Percentiles rank a stretch among this genome's conserved stretches.
phyloP scores from a whole-genome alignment of 2,888 invertebrate genomes.

The Sarcophaga rosellei region DNA sequence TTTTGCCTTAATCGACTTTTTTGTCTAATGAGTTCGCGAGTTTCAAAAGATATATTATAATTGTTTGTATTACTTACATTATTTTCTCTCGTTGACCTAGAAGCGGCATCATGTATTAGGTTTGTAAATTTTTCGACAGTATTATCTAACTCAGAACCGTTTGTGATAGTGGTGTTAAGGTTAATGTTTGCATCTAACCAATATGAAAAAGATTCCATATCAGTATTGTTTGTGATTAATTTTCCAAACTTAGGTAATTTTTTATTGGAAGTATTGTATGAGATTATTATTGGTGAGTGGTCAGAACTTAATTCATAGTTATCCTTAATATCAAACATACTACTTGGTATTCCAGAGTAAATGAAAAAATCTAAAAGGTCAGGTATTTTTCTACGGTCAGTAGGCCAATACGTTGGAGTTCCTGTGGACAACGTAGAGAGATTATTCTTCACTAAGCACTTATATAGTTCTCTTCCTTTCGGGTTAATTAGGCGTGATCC shows the following conservation, averaged over 20 bases:
- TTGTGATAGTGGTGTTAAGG: not conserved
- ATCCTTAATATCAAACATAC: no score
- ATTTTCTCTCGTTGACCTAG: not conserved
- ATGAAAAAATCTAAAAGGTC: conserved; percentile 35
- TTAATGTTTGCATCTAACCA: conserved; percentile 20
- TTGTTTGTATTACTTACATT: not conserved
- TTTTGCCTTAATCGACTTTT: conserved; percentile 49
- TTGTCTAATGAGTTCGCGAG: conserved; percentile 11
- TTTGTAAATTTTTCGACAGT: conserved; percentile 7
- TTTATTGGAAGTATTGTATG: not conserved
- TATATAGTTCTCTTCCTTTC: conserved; percentile 32
- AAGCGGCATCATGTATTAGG: conserved; percentile 15
- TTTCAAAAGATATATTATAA: conserved; percentile 2
- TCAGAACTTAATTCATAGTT: no score
- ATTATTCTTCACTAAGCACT: conserved; percentile 44
- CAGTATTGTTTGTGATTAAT: not conserved
- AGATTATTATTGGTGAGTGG: not conserved
- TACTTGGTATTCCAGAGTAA: no score
- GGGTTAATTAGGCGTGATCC: no score
- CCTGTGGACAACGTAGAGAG: conserved; percentile 49
- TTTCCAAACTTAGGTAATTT: not conserved
- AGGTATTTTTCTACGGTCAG: conserved; percentile 21
- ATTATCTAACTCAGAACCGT: not conserved
- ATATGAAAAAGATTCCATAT: not conserved
- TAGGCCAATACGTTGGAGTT: conserved; percentile 50